phyloP scores from a whole-genome alignment of 1,140 invertebrate genomes.

The Heterodera carotae region DNA sequence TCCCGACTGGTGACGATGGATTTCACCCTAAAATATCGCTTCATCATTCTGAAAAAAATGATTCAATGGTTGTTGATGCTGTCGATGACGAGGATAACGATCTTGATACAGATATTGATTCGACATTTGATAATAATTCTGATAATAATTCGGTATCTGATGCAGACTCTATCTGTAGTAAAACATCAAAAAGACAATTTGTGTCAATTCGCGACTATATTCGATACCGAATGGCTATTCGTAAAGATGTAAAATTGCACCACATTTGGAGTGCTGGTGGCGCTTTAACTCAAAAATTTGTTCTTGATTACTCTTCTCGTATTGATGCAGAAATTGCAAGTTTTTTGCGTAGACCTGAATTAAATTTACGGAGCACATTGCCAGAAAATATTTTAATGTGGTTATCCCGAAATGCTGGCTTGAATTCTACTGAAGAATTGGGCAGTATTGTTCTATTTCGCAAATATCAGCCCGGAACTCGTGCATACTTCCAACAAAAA shows the following conservation, averaged over 20 bases:
- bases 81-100: too few species aligned
- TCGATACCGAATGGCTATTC: not conserved
- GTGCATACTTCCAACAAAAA: not conserved
- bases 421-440: not conserved
- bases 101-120: not conserved
- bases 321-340: not conserved
- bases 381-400: not conserved
- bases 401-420: not conserved
- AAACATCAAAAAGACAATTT: not conserved
- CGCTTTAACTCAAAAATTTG: not conserved
- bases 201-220: not conserved
- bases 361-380: not conserved
- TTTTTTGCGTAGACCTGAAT: not conserved
- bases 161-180: not conserved
- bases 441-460: too few species aligned
- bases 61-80: too few species aligned
- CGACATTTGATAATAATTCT: not conserved
- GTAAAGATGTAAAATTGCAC: not conserved
- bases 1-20: constrained; percentile 4
- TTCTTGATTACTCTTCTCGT: not conserved
- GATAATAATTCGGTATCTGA: not conserved
- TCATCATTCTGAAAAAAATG: not conserved
- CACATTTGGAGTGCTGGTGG: not conserved
- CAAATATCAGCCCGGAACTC: not conserved
- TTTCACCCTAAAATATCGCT: not conserved